phyloP scores from a whole-genome alignment of 2,888 invertebrate genomes.

The Halocaridina rubra region DNA sequence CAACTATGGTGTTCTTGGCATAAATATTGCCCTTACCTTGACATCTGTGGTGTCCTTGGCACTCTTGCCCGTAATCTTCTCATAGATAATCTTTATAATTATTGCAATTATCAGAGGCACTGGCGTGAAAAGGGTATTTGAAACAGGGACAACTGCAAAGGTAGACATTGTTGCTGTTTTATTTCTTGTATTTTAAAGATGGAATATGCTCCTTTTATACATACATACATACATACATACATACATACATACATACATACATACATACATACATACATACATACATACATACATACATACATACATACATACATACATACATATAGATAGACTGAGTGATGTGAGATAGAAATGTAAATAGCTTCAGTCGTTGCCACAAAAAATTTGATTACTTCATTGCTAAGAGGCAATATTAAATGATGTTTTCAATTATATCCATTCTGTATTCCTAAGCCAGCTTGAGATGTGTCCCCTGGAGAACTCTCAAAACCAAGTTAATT shows the following conservation, averaged over 20 bases:
- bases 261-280: neutral
- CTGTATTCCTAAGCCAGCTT: too few species aligned
- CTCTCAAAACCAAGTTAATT: too few species aligned
- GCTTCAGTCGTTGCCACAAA: too few species aligned
- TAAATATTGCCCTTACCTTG: neutral
- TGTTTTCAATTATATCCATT: too few species aligned
- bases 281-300: neutral
- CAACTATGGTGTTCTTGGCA: too few species aligned
- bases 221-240: neutral
- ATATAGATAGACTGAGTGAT: too few species aligned
- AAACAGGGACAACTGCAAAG: constrained; percentile 20
- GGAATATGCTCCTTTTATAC: neutral
- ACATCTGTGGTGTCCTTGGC: neutral
- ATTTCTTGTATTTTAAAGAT: neutral
- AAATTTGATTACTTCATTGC: too few species aligned
- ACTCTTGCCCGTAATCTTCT: too few species aligned
- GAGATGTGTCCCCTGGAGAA: too few species aligned
- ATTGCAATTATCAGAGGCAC: neutral
- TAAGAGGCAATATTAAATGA: too few species aligned
- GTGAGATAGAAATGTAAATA: too few species aligned
- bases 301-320: neutral
- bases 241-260: neutral
- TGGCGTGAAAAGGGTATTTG: constrained; percentile 20
- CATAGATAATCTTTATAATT: neutral
- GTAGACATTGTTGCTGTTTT: neutral